These are phyloP conservation scores for Megathymus violae DNA, from an alignment of 1,140 invertebrate species.

Conservation along the genomic window DNA sequence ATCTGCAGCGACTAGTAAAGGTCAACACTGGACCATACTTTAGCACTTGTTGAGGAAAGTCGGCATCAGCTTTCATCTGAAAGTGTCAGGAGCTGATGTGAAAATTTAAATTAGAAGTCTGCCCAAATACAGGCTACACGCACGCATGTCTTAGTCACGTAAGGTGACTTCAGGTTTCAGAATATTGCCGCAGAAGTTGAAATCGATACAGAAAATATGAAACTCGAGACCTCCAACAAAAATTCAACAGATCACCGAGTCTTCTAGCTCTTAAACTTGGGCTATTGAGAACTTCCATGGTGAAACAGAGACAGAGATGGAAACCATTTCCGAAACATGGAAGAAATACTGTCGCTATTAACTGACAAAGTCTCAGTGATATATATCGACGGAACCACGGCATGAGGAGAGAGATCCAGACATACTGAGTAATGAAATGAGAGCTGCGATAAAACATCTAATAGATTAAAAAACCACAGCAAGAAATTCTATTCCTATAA, in stretches of 20 bases:
- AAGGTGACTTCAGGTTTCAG: neutral
- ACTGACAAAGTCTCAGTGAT: slow-evolving; percentile 34
- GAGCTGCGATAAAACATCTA: slow-evolving; percentile 39
- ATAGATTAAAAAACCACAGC: slow-evolving; percentile 40
- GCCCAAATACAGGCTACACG: slow-evolving; percentile 7
- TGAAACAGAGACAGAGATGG: slow-evolving; percentile 35
- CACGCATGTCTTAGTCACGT: slow-evolving; percentile 9
- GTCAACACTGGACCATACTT: slow-evolving; percentile 23
- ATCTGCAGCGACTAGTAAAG: slow-evolving; percentile 5
- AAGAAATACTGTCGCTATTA: slow-evolving; percentile 43
- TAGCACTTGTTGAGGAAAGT: slow-evolving; percentile 29
- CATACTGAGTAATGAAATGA: slow-evolving; percentile 36
- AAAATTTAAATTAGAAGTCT: slow-evolving; percentile 6
- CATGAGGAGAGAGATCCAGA: slow-evolving; percentile 37
- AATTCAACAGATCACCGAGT: slow-evolving; percentile 7
- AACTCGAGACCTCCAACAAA: slow-evolving; percentile 20
- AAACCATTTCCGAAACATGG: slow-evolving; percentile 37
- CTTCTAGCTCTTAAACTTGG: slow-evolving; percentile 15
- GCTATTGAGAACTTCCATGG: slow-evolving; percentile 23
- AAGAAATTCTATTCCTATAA: slow-evolving; percentile 25
- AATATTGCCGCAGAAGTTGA: slow-evolving; percentile 9
- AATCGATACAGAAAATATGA: slow-evolving; percentile 15
- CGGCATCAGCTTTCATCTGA: slow-evolving; percentile 14
- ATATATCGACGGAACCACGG: slow-evolving; percentile 23
- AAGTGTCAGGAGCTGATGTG: slow-evolving; percentile 7